These are phyloP conservation scores for Ephialtes manifestator DNA, from an alignment of 2,888 invertebrate genomes.

Conservation along the genomic window DNA sequence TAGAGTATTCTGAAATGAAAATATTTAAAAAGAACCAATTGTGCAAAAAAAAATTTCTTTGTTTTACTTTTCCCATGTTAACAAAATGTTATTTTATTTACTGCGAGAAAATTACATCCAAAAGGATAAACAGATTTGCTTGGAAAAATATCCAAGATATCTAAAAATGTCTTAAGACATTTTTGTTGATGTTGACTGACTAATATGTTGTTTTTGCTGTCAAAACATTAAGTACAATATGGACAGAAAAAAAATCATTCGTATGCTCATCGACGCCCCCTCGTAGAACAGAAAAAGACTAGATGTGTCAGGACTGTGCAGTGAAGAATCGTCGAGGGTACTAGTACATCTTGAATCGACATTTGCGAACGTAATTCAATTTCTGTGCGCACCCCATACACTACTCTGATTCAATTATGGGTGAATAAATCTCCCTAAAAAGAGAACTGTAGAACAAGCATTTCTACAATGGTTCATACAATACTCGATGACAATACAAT, in stretches of 20 bases:
- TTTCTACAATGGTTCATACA: not conserved
- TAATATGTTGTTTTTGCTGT: not conserved
- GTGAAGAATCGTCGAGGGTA: conserved; percentile 50
- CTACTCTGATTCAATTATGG: conserved; percentile 83
- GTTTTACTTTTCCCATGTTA: not conserved
- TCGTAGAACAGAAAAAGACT: conserved; percentile 23
- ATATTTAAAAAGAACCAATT: too few species aligned
- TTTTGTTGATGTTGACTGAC: too few species aligned
- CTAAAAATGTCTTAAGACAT: too few species aligned
- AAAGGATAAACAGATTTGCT: too few species aligned
- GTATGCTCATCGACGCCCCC: conserved; percentile 1
- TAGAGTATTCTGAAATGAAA: too few species aligned
- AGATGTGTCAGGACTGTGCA: conserved; percentile 39
- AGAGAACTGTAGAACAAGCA: conserved; percentile 15
- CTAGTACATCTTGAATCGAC: conserved; percentile 83
- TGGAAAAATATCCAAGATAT: too few species aligned
- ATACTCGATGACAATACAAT: not conserved
- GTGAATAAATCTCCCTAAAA: conserved; percentile 78
- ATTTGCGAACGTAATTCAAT: conserved; percentile 84
- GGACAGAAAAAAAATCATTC: conserved; percentile 8
- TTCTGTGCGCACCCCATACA: conserved; percentile 80
- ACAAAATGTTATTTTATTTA: not conserved
- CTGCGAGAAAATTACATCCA: not conserved
- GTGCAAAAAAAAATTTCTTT: too few species aligned
- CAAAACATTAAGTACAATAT: not conserved